phyloP scores from a whole-genome alignment of 1,140 invertebrate species.

The Cotesia glomerata region DNA sequence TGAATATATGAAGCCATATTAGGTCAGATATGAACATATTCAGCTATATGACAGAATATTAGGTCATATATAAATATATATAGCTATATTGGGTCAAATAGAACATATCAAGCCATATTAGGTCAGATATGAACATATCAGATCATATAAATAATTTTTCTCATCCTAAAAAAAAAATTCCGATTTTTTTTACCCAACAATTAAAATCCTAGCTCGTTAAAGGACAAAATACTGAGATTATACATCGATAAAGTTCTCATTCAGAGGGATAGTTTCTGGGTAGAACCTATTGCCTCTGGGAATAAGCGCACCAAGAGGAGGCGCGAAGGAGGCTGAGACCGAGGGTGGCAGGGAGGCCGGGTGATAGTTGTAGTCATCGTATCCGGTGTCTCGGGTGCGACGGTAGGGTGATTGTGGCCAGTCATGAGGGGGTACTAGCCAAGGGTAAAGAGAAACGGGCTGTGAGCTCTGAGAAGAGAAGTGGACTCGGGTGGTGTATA shows the following conservation, averaged over 20 bases:
- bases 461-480: slow-evolving; percentile 16
- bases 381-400: slow-evolving; percentile 60
- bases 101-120: no score
- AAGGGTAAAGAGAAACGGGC: slow-evolving; percentile 17
- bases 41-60: no score
- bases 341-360: slow-evolving; percentile 46
- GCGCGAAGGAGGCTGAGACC: slow-evolving; percentile 19
- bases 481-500: slow-evolving; percentile 48
- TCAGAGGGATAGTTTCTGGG: slow-evolving; percentile 38
- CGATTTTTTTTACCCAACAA: no score
- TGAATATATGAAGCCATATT: no score
- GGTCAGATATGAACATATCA: no score
- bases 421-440: slow-evolving; percentile 50
- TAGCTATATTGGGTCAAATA: no score
- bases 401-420: slow-evolving; percentile 59
- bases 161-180: no score
- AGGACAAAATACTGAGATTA: no score
- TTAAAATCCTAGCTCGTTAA: no score
- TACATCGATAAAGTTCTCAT: background rate
- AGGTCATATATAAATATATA: no score
- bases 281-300: slow-evolving; percentile 56
- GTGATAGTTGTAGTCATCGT: slow-evolving; percentile 46
- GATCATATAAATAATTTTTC: no score
- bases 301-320: slow-evolving; percentile 15
- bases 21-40: no score